phyloP scores from a whole-genome alignment of 1,140 invertebrate genomes.

The Nilaparvata lugens region DNA sequence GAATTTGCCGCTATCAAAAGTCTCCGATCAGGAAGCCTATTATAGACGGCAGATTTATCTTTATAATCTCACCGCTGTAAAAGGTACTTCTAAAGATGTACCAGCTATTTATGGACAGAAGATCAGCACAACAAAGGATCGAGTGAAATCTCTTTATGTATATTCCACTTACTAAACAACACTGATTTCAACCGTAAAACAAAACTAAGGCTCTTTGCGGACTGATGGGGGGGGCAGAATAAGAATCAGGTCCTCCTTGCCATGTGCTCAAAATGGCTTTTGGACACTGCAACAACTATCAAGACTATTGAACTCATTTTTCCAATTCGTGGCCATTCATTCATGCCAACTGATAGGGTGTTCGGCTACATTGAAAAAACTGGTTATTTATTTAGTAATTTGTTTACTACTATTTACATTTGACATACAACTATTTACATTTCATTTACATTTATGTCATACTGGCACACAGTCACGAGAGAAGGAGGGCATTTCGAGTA shows the following conservation, averaged over 20 bases:
- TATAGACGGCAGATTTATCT: conserved; percentile 28
- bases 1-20: conserved; percentile 26
- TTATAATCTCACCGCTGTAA: conserved; percentile 23
- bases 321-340: conserved; percentile 22
- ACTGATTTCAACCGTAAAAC: conserved; percentile 17
- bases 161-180: conserved; percentile 11
- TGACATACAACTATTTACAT: too few relatives aligned
- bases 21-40: conserved; percentile 29
- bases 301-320: conserved; percentile 7
- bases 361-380: too few relatives aligned
- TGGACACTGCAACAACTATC: not conserved
- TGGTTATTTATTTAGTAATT: too few relatives aligned
- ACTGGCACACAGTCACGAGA: too few relatives aligned
- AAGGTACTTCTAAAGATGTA: not conserved
- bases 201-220: conserved; percentile 20
- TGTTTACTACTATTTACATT: too few relatives aligned
- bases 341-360: conserved; percentile 22
- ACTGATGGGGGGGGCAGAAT: conserved; percentile 25
- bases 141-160: not conserved
- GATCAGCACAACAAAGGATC: not conserved
- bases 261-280: conserved; percentile 16
- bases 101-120: not conserved
- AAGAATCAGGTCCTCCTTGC: conserved; percentile 26
- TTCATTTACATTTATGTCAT: too few relatives aligned
- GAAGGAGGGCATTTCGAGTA: too few relatives aligned